Percentiles rank a stretch among this genome's conserved stretches.
Conservation (phyloP, 1,140 invertebrate species). For the Trichomalopsis sarcophagae region DNA sequence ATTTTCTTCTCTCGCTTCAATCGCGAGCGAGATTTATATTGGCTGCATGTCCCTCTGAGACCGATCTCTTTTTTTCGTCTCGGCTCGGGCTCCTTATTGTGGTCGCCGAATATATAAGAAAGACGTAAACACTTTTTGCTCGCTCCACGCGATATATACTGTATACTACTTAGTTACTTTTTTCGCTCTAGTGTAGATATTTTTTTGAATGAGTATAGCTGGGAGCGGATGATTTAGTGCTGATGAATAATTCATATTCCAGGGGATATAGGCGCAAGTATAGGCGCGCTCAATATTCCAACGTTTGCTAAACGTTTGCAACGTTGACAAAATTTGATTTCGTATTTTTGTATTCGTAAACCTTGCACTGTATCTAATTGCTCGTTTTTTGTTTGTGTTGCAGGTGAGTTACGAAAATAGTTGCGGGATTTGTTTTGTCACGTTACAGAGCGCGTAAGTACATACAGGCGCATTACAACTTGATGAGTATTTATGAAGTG, state of each 20-base stretch:
- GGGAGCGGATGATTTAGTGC: neutral
- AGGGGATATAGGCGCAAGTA: too few relatives aligned
- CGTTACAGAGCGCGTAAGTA: too few relatives aligned
- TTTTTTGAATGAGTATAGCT: neutral
- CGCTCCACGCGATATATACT: too few relatives aligned
- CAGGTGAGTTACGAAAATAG: neutral
- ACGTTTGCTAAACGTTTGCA: neutral
- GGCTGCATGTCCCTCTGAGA: neutral
- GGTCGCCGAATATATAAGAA: too few relatives aligned
- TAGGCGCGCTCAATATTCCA: neutral
- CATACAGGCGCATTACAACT: neutral
- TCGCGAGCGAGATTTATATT: constrained; percentile 11
- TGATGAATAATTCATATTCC: neutral
- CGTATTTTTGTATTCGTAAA: neutral
- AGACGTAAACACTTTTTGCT: neutral
- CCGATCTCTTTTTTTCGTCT: neutral
- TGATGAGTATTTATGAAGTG: neutral
- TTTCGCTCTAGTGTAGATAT: neutral
- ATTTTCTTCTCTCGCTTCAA: constrained; percentile 24
- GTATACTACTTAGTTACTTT: too few relatives aligned
- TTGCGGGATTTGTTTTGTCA: neutral
- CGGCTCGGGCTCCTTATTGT: neutral
- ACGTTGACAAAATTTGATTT: neutral
- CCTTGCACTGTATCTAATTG: neutral
- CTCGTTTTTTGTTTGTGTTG: constrained; percentile 16